These are phyloP conservation scores for Aphodius granarius DNA, from an alignment of 2,888 invertebrate species.

Conservation along the genomic window DNA sequence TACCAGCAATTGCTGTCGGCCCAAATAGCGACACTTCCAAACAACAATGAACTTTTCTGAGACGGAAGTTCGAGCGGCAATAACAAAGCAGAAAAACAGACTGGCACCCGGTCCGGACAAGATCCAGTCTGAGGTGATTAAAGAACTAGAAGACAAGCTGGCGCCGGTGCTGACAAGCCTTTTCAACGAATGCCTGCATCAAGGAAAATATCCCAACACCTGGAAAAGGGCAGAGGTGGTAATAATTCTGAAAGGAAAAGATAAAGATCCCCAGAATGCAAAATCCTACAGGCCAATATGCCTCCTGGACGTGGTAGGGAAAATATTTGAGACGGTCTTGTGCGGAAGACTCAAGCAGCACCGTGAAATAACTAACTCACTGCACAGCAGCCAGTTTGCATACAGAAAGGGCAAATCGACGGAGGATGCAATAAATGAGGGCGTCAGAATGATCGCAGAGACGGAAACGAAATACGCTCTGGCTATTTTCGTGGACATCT, in stretches of 20 bases:
- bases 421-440: neutral
- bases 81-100: neutral
- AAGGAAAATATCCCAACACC: neutral
- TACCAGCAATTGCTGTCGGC: too few relatives aligned
- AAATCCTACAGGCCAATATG: neutral
- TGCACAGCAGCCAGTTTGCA: neutral
- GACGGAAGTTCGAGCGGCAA: neutral
- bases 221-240: neutral
- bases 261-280: neutral
- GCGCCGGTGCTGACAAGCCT: neutral
- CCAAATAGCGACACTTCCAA: neutral
- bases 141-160: neutral
- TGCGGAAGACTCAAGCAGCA: neutral
- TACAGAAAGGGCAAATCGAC: neutral
- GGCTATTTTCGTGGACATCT: slow-evolving; percentile 19
- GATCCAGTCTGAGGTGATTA: neutral
- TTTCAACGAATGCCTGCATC: neutral
- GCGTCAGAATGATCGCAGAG: neutral
- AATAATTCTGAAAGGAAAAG: neutral
- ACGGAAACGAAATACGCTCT: slow-evolving; percentile 13
- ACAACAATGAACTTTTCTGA: neutral
- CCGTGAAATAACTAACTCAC: too few relatives aligned
- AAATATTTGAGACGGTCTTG: neutral
- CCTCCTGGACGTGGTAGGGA: neutral
- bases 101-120: slow-evolving; percentile 15